Conservation (phyloP, 2,797 vertebrate species). For the Pseudopleuronectes americanus region DNA sequence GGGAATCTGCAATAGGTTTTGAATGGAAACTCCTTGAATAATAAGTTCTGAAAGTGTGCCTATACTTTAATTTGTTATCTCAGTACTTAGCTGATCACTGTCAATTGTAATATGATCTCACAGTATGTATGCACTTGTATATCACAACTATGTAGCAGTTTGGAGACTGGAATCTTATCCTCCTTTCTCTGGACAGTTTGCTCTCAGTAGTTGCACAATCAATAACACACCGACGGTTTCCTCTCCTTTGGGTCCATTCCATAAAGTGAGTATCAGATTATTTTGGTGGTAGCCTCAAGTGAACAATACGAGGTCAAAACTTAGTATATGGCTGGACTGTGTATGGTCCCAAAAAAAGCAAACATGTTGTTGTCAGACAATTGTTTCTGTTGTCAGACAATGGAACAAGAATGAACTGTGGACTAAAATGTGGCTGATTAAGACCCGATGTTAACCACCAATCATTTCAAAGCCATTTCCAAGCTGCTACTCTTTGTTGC, state of each 20-base stretch:
- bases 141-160: conserved; percentile 3
- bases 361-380: no score
- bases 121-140: background rate
- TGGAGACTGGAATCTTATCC: conserved; percentile 16
- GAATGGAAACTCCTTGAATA: conserved; percentile 34
- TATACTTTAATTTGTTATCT: background rate
- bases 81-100: conserved; percentile 9
- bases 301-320: conserved; percentile 15
- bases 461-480: background rate
- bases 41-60: conserved; percentile 17
- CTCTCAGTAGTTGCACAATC: conserved; percentile 55
- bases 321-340: background rate
- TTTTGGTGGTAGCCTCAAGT: conserved; percentile 52
- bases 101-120: conserved; percentile 27
- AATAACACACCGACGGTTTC: conserved; percentile 61
- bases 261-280: conserved; percentile 56
- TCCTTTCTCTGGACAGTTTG: conserved; percentile 40
- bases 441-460: background rate
- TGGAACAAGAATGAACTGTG: background rate
- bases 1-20: conserved; percentile 49
- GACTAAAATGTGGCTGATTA: background rate
- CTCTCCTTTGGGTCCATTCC: conserved; percentile 53
- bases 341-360: background rate
- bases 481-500: background rate
- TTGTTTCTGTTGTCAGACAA: background rate